These are phyloP conservation scores for Caenorhabditis virilis DNA, from an alignment of 2,888 invertebrate genomes.

Conservation along the genomic window DNA sequence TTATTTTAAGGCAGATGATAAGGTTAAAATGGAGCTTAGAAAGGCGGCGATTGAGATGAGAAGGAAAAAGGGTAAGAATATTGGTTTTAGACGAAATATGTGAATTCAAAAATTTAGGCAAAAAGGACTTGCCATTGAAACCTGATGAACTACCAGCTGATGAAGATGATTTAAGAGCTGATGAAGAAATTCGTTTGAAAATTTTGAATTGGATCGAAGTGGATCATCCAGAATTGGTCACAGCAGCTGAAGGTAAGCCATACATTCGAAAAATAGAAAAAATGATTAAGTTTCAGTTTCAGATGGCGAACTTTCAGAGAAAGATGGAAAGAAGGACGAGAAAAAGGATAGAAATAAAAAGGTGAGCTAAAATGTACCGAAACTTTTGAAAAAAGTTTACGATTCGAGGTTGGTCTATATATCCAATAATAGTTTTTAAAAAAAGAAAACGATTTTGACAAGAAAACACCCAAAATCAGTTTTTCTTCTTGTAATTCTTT, in stretches of 20 bases:
- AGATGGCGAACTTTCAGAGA: constrained; percentile 57
- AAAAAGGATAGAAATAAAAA: constrained; percentile 6
- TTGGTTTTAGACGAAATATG: neutral
- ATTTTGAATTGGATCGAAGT: constrained; percentile 53
- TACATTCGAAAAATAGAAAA: no score
- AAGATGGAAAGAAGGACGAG: constrained; percentile 26
- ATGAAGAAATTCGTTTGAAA: constrained; percentile 54
- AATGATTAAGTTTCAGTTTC: constrained; percentile 5
- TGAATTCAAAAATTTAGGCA: constrained; percentile 22
- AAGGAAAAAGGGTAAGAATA: constrained; percentile 24
- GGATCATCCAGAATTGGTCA: constrained; percentile 51
- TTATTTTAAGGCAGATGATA: constrained; percentile 52
- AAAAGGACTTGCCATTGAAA: constrained; percentile 34
- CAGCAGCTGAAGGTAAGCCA: constrained; percentile 42
- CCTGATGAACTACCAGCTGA: constrained; percentile 56
- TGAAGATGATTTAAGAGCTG: constrained; percentile 56
- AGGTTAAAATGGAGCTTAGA: constrained; percentile 40
- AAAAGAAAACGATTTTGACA: no score
- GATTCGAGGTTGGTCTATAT: no score
- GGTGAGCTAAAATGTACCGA: no score
- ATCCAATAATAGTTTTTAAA: no score
- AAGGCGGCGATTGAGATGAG: constrained; percentile 37
- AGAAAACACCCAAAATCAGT: neutral
- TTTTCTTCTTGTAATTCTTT: neutral
- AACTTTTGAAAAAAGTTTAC: neutral